A percentile compares a stretch with the other conserved stretches of the same genome.
Conservation (phyloP, 2,888 invertebrate genomes). For the Acleris cristana region DNA sequence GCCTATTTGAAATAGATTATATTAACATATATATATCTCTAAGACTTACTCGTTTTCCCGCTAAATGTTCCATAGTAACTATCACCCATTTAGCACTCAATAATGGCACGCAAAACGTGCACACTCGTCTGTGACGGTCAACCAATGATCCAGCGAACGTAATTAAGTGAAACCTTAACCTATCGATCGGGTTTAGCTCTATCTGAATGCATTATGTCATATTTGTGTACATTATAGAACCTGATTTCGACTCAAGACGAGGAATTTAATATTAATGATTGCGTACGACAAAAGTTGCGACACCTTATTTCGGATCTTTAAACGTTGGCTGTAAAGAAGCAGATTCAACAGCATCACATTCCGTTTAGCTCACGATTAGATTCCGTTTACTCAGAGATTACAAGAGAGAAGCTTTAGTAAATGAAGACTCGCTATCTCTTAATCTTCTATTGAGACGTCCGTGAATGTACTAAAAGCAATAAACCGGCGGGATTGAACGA, state of each 20-base stretch:
- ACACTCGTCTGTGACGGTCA: constrained; percentile 15
- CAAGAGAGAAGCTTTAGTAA: no score
- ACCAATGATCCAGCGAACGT: constrained; percentile 9
- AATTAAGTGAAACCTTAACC: constrained; percentile 5
- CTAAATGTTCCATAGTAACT: constrained; percentile 25
- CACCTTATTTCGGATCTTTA: no score
- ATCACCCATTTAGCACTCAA: constrained; percentile 20
- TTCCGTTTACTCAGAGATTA: no score
- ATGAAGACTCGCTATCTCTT: background rate
- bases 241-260: no score
- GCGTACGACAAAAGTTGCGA: no score
- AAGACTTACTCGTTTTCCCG: constrained; percentile 13
- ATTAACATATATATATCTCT: background rate
- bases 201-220: background rate
- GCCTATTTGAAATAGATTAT: background rate
- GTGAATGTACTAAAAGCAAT: constrained; percentile 12
- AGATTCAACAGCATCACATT: no score
- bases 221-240: no score
- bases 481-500: constrained; percentile 19
- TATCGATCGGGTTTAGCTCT: constrained; percentile 3
- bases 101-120: constrained; percentile 14
- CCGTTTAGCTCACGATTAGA: no score
- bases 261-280: no score
- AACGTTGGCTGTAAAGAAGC: no score
- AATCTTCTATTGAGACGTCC: background rate